Conservation (phyloP, 1,140 invertebrate genomes). For the Antheraea mylitta region DNA sequence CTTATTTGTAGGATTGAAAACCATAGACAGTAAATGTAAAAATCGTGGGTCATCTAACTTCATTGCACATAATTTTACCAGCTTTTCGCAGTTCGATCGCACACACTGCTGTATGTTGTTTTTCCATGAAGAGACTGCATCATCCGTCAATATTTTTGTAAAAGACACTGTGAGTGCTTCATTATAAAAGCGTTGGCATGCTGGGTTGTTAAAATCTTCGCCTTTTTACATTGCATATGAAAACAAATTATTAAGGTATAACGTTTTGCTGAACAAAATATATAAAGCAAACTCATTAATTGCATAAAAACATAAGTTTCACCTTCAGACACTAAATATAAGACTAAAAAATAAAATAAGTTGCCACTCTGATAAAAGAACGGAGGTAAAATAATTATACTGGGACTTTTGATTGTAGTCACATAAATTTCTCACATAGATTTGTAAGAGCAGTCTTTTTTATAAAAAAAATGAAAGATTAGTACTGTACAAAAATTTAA, state of each 20-base stretch:
- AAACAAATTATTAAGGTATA: neutral
- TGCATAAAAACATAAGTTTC: no score
- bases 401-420: no score
- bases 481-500: no score
- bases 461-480: no score
- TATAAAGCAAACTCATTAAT: no score
- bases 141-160: constrained; percentile 98
- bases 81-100: constrained; percentile 93
- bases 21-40: constrained; percentile 94
- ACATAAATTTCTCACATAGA: no score
- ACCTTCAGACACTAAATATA: no score
- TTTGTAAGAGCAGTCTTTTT: no score
- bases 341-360: no score
- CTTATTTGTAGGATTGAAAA: constrained; percentile 95
- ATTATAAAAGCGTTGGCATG: constrained; percentile 96
- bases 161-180: constrained; percentile 97
- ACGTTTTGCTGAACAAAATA: no score
- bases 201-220: constrained; percentile 92
- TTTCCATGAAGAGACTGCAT: constrained; percentile 98
- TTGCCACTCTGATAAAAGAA: no score
- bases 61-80: constrained; percentile 95
- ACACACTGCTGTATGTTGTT: constrained; percentile 98
- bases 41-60: constrained; percentile 96
- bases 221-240: constrained; percentile 75
- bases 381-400: no score